A percentile compares a stretch with the other conserved stretches of the same genome.
phyloP scores from a whole-genome alignment of 2,888 invertebrate genomes.

The Pelosia muscerda region DNA sequence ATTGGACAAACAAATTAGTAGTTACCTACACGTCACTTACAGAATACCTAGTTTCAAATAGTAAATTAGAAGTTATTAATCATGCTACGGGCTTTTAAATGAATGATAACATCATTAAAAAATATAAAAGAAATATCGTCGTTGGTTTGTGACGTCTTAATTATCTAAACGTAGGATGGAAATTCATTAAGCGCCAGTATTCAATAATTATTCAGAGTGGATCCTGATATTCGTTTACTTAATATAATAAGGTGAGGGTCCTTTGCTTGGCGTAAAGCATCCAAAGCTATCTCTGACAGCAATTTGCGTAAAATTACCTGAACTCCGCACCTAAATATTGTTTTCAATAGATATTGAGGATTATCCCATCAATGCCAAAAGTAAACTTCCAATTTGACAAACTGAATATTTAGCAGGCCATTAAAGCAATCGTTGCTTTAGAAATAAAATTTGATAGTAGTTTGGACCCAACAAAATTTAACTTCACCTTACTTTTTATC shows the following conservation, averaged over 20 bases:
- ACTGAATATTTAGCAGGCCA: conserved; percentile 35
- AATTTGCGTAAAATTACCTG: conserved; percentile 38
- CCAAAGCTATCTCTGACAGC: conserved; percentile 35
- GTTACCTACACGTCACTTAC: no score
- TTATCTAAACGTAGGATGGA: conserved; percentile 49
- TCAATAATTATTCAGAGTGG: conserved; percentile 54
- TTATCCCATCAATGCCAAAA: conserved; percentile 26
- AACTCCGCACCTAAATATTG: conserved; percentile 42
- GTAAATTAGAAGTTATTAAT: background rate
- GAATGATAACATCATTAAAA: background rate
- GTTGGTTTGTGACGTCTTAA: conserved; percentile 41
- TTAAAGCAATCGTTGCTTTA: conserved; percentile 33
- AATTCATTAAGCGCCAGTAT: conserved; percentile 54
- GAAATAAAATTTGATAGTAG: conserved; percentile 41
- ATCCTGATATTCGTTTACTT: conserved; percentile 37
- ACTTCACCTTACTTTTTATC: conserved; percentile 21
- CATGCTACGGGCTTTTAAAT: no score
- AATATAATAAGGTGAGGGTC: conserved; percentile 40
- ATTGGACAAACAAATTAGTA: no score
- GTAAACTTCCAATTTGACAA: conserved; percentile 36
- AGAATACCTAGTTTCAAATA: background rate
- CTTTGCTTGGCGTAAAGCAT: conserved; percentile 24
- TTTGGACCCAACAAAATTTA: conserved; percentile 16
- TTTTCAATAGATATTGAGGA: conserved; percentile 38
- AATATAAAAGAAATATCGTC: conserved; percentile 10